Evolutionary conservation across 2,113 vertebrate species (phyloP).

Genomic region (Empidonax alnorum): DNA sequence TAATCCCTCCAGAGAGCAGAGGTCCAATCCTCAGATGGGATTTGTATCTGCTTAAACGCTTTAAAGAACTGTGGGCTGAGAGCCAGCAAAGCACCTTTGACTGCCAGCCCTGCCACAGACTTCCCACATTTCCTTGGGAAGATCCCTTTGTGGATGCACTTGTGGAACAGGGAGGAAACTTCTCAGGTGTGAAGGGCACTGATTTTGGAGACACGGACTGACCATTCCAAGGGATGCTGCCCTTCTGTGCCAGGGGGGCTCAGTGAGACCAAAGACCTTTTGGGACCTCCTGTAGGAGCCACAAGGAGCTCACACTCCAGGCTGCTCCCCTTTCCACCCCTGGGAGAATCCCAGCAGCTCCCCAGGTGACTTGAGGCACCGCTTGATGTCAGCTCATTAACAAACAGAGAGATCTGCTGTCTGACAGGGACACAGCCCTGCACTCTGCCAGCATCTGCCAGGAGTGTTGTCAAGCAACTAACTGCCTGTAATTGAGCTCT

Average conservation of each 20-base stretch:
- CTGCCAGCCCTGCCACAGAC: not conserved
- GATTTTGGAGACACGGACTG: not conserved
- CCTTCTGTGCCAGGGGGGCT: not conserved
- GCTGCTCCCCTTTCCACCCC: not conserved
- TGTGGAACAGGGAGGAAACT: too few relatives aligned
- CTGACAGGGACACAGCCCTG: not conserved
- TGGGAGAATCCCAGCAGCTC: not conserved
- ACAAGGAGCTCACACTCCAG: not conserved
- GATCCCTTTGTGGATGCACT: not conserved
- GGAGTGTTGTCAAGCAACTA: conserved; percentile 49
- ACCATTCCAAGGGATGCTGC: not conserved
- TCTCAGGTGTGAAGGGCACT: accelerated
- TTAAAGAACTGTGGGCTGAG: not conserved
- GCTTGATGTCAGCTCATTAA: not conserved
- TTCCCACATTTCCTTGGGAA: accelerated
- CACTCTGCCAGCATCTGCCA: conserved; percentile 22
- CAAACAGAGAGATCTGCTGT: not conserved
- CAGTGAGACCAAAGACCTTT: not conserved
- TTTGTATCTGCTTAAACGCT: not conserved
- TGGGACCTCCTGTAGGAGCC: not conserved
- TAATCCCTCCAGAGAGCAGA: not conserved
- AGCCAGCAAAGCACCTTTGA: not conserved
- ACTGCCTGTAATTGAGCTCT: conserved; percentile 61
- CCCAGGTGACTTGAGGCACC: not conserved
- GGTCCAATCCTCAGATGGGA: not conserved